Conservation (phyloP, 2,797 vertebrate genomes). For the Lepilemur septentrionalis region DNA sequence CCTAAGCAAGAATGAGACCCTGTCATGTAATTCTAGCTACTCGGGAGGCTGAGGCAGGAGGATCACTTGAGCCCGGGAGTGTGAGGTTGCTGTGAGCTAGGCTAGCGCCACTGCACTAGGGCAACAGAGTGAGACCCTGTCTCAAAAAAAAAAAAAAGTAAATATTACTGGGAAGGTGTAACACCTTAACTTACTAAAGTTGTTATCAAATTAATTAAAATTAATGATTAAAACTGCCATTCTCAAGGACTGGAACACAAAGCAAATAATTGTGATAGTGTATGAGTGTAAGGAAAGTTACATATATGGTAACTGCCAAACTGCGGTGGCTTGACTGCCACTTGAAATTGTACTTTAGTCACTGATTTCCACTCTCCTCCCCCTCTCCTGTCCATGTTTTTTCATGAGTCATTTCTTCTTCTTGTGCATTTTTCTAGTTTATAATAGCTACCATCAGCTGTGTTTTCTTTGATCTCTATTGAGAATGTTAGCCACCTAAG, state of each 20-base stretch:
- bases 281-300: neutral
- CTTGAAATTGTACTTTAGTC: neutral
- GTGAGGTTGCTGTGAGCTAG: neutral
- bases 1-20: too few relatives aligned
- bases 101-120: too few relatives aligned
- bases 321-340: neutral
- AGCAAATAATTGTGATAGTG: neutral
- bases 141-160: neutral
- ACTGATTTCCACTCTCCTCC: neutral
- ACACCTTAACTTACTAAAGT: neutral
- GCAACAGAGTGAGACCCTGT: neutral
- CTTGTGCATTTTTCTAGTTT: neutral
- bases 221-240: neutral
- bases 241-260: neutral
- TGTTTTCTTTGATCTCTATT: neutral
- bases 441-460: neutral
- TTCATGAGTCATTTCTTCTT: neutral
- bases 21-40: too few relatives aligned
- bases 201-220: neutral
- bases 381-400: neutral
- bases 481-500: neutral
- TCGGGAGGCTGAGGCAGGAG: neutral
- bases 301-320: neutral
- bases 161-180: neutral
- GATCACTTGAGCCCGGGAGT: neutral